A percentile compares a stretch with the other conserved stretches of the same genome.
phyloP scores from a whole-genome alignment of 2,113 vertebrate species.

The Dendrocopos noguchii region DNA sequence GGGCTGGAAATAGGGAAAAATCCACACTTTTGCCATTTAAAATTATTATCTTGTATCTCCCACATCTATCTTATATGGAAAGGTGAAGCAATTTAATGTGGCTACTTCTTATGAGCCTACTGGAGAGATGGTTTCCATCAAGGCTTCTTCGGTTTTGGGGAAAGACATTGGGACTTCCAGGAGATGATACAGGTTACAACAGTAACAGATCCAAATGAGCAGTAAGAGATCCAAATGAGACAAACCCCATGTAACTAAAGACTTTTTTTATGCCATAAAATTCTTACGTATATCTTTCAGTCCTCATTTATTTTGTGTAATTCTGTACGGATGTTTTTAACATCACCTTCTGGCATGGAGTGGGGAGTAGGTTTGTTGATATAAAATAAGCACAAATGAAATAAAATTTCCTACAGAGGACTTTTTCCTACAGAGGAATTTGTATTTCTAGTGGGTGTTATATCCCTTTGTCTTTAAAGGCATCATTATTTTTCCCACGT shows the following conservation, averaged over 20 bases:
- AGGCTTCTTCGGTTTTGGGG: background rate
- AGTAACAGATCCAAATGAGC: background rate
- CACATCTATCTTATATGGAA: background rate
- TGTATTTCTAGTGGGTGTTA: background rate
- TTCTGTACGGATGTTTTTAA: background rate
- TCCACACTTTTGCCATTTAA: background rate
- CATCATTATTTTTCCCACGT: background rate
- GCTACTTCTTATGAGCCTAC: background rate
- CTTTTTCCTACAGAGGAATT: background rate
- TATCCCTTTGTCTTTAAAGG: background rate
- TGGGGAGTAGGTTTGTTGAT: background rate
- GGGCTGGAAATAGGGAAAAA: background rate
- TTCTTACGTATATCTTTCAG: background rate
- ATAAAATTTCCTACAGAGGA: background rate
- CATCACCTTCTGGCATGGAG: background rate
- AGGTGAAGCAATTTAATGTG: background rate
- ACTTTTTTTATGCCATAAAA: background rate
- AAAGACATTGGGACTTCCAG: background rate
- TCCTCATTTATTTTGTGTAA: background rate
- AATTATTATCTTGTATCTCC: background rate
- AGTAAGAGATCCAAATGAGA: background rate
- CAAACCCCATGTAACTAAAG: background rate
- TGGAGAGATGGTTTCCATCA: background rate
- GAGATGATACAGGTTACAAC: background rate
- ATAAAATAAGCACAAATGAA: background rate